These are phyloP conservation scores for Nasalis larvatus DNA, from an alignment of 2,113 vertebrate species.

Conservation along the genomic window DNA sequence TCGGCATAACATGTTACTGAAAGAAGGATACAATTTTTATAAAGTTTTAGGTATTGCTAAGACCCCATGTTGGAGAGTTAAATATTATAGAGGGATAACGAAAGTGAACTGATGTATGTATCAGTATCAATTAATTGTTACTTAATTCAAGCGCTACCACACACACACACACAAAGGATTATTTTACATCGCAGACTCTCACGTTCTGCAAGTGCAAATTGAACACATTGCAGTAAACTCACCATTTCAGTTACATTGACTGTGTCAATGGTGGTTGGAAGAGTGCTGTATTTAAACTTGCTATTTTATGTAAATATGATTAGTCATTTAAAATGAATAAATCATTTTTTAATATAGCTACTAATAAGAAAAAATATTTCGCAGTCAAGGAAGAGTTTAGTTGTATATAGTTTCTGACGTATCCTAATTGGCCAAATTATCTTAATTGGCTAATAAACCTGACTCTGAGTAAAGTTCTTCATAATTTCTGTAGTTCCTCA, in stretches of 20 bases:
- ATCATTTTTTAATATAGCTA: background rate
- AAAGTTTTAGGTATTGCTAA: background rate
- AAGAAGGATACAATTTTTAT: background rate
- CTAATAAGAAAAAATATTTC: background rate
- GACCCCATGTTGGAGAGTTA: background rate
- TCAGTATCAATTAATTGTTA: background rate
- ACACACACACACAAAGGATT: background rate
- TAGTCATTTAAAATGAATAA: conserved; percentile 47
- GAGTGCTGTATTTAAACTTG: conserved; percentile 32
- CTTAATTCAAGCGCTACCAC: background rate
- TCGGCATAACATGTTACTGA: background rate
- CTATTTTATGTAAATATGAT: conserved; percentile 31
- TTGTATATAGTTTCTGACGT: conserved; percentile 14
- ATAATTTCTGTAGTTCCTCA: conserved; percentile 15
- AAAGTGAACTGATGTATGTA: background rate
- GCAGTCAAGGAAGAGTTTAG: background rate
- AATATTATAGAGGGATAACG: background rate
- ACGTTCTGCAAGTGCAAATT: background rate
- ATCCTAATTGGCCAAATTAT: background rate
- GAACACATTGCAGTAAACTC: background rate
- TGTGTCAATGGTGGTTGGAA: background rate
- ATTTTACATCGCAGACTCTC: background rate
- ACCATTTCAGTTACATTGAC: background rate
- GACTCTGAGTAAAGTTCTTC: background rate
- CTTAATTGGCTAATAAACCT: conserved; percentile 38